phyloP scores from a whole-genome alignment of 2,797 vertebrate genomes.

The Danio aesculapii region DNA sequence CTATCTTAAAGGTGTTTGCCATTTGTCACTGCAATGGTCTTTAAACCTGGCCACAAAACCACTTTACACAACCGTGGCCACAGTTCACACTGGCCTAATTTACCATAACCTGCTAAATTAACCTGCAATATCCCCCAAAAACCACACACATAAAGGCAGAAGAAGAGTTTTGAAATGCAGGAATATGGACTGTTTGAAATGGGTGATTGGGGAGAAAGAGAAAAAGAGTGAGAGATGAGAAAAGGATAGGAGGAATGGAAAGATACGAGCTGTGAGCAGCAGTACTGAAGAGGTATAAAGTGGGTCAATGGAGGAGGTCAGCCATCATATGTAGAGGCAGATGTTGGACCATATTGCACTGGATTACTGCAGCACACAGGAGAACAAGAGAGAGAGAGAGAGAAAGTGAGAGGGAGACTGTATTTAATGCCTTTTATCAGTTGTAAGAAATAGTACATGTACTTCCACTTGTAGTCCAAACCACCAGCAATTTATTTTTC shows the following conservation, averaged over 20 bases:
- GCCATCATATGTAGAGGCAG: conserved; percentile 92
- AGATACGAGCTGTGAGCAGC: conserved; percentile 68
- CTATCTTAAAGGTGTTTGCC: conserved; percentile 41
- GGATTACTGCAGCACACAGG: conserved; percentile 81
- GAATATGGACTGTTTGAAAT: not conserved
- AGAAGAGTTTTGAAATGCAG: not conserved
- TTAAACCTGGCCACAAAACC: conserved; percentile 30
- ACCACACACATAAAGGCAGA: conserved; percentile 41
- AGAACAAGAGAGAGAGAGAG: conserved; percentile 64
- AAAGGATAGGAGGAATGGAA: conserved; percentile 56
- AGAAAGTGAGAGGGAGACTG: conserved; percentile 58
- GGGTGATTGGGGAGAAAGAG: conserved; percentile 21
- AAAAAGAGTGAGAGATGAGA: conserved; percentile 12
- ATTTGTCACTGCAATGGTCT: conserved; percentile 32
- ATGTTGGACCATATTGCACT: conserved; percentile 95
- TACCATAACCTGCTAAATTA: conserved; percentile 22
- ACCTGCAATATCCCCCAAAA: conserved; percentile 13
- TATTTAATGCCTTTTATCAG: conserved; percentile 67
- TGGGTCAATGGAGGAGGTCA: conserved; percentile 86
- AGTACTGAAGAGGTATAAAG: conserved; percentile 78
- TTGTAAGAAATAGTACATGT: conserved; percentile 66
- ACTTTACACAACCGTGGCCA: not conserved
- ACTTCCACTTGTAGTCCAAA: conserved; percentile 37
- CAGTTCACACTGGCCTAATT: conserved; percentile 10
- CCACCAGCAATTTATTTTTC: conserved; percentile 34